phyloP scores from a whole-genome alignment of 2,888 invertebrate genomes.

The Cotesia congregata region DNA sequence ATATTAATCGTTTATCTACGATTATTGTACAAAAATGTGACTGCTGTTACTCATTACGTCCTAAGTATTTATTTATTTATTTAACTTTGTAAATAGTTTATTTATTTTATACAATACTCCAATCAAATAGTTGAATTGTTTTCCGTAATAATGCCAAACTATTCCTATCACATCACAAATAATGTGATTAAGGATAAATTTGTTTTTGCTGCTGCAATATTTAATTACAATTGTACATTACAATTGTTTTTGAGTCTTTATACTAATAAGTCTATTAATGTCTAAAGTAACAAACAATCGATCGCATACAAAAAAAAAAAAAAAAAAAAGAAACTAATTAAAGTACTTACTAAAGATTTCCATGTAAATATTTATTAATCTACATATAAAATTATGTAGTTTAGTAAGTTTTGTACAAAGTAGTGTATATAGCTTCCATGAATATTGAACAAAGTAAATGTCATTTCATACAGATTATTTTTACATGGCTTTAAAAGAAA shows the following conservation, averaged over 20 bases:
- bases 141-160: slow-evolving; percentile 15
- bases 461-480: neutral
- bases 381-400: slow-evolving; percentile 39
- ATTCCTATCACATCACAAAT: slow-evolving; percentile 19
- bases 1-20: neutral
- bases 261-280: slow-evolving; percentile 35
- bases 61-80: slow-evolving; percentile 9
- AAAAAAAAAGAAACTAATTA: neutral
- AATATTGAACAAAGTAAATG: slow-evolving; percentile 41
- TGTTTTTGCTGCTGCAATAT: slow-evolving; percentile 28
- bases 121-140: slow-evolving; percentile 7
- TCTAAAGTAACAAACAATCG: slow-evolving; percentile 20
- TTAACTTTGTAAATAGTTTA: slow-evolving; percentile 22
- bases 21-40: neutral
- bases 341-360: neutral
- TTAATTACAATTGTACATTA: slow-evolving; percentile 53
- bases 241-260: slow-evolving; percentile 50
- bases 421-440: slow-evolving; percentile 55
- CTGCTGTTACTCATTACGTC: neutral
- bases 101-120: slow-evolving; percentile 7
- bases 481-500: neutral
- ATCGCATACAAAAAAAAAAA: slow-evolving; percentile 11
- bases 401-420: slow-evolving; percentile 64
- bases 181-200: slow-evolving; percentile 1
- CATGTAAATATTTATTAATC: slow-evolving; percentile 24